These are phyloP conservation scores for Mastigias papua DNA, from an alignment of 30 jellyfish, hydroid and myxozoan species.

Conservation along the genomic window DNA sequence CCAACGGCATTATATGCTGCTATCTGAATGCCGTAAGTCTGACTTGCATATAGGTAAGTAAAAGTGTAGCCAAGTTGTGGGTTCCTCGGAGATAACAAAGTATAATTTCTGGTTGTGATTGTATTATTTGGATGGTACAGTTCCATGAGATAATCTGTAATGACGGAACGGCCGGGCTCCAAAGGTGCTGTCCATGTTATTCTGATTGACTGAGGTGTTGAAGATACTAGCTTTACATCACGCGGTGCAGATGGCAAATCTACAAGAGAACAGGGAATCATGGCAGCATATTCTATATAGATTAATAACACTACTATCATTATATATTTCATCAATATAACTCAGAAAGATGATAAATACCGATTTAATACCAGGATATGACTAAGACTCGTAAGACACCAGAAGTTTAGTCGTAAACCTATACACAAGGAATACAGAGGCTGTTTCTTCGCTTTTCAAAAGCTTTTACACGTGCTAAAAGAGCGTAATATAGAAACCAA, in stretches of 20 bases:
- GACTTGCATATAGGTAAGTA: not conserved
- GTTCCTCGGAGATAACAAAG: not conserved
- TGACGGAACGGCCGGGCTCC: not conserved
- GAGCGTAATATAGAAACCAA: too few relatives aligned
- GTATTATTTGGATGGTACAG: constrained; percentile 10
- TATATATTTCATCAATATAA: too few relatives aligned
- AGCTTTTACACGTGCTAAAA: too few relatives aligned
- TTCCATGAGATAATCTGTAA: constrained; percentile 2
- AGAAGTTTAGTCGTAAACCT: too few relatives aligned
- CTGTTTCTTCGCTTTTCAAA: too few relatives aligned
- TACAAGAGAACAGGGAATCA: not conserved
- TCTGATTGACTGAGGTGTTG: not conserved
- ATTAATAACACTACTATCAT: too few relatives aligned
- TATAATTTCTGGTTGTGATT: not conserved
- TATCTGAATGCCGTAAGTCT: not conserved
- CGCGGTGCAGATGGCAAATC: constrained; percentile 13
- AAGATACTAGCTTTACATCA: not conserved
- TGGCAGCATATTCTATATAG: too few relatives aligned
- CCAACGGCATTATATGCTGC: constrained; percentile 38
- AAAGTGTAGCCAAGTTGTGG: constrained; percentile 24
- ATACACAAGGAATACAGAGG: too few relatives aligned
- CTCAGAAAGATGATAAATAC: too few relatives aligned
- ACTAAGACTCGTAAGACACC: too few relatives aligned
- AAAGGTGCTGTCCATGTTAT: constrained; percentile 19
- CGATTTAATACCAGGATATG: too few relatives aligned